Conservation (phyloP, 2,113 vertebrate genomes). For the Lampris megalopsis region DNA sequence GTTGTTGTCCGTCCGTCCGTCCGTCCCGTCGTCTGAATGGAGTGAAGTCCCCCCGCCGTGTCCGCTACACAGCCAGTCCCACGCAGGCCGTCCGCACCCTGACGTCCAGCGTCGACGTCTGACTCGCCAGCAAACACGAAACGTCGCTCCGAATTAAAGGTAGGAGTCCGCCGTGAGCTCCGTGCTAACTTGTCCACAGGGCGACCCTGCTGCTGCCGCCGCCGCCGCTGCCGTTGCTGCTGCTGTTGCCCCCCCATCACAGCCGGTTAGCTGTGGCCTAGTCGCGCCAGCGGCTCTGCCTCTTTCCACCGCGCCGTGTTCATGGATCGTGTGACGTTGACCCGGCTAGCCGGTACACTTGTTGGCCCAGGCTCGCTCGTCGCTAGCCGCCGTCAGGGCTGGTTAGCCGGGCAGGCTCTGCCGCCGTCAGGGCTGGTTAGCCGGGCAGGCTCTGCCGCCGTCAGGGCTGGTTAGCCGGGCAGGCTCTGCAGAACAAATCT, state of each 20-base stretch:
- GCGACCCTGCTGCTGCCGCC: not conserved
- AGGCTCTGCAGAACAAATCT: no score
- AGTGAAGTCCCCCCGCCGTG: slow-evolving; percentile 20
- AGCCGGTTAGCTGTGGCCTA: not conserved
- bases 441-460: no score
- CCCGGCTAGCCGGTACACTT: no score
- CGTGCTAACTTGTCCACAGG: slow-evolving; percentile 43
- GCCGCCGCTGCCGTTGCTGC: slow-evolving; percentile 13
- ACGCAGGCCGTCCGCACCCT: not conserved
- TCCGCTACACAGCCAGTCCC: not conserved
- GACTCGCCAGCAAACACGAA: slow-evolving; percentile 33
- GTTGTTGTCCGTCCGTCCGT: not conserved
- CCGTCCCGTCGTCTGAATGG: slow-evolving; percentile 16
- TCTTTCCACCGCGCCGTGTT: no score
- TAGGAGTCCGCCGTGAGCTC: slow-evolving; percentile 64
- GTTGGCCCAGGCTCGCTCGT: no score
- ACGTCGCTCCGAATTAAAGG: slow-evolving; percentile 52
- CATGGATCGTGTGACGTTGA: no score
- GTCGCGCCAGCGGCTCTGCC: no score
- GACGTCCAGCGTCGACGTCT: slow-evolving; percentile 48
- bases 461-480: no score
- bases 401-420: no score
- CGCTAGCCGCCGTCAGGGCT: no score
- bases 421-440: no score
- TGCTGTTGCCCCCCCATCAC: slow-evolving; percentile 3